Percentiles rank a stretch among this genome's conserved stretches.
Evolutionary conservation across 2,113 vertebrate species (phyloP).

Genomic region (Centropus bengalensis): DNA sequence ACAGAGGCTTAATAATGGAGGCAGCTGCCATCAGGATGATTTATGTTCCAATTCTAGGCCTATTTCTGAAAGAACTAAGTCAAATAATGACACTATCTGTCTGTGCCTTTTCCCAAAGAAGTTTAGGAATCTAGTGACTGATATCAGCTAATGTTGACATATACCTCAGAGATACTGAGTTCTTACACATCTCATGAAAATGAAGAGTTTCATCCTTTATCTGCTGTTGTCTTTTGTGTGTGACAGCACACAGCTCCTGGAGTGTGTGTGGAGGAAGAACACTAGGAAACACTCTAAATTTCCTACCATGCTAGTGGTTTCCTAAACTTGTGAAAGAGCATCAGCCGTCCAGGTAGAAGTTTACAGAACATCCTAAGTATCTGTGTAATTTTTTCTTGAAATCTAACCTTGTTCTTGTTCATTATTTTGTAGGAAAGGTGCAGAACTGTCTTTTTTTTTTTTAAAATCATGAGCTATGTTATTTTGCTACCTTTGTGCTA

Average conservation of each 20-base stretch:
- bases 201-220: neutral
- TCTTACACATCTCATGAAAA: neutral
- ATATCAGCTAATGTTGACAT: neutral
- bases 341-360: neutral
- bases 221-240: neutral
- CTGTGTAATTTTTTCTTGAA: neutral
- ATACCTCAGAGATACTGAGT: neutral
- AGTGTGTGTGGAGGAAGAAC: accelerated
- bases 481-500: neutral
- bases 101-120: neutral
- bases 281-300: neutral
- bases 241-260: neutral
- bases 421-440: neutral
- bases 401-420: accelerated
- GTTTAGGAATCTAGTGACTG: neutral
- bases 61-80: neutral
- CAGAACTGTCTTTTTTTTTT: neutral
- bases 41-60: neutral
- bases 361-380: neutral
- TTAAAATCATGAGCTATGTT: neutral
- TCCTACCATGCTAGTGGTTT: neutral
- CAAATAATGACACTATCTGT: neutral
- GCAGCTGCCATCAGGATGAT: neutral
- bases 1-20: neutral
- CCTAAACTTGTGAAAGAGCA: neutral